Evolutionary conservation across 2,888 invertebrate genomes (phyloP).

Genomic region (Drosophila paranaensis): DNA sequence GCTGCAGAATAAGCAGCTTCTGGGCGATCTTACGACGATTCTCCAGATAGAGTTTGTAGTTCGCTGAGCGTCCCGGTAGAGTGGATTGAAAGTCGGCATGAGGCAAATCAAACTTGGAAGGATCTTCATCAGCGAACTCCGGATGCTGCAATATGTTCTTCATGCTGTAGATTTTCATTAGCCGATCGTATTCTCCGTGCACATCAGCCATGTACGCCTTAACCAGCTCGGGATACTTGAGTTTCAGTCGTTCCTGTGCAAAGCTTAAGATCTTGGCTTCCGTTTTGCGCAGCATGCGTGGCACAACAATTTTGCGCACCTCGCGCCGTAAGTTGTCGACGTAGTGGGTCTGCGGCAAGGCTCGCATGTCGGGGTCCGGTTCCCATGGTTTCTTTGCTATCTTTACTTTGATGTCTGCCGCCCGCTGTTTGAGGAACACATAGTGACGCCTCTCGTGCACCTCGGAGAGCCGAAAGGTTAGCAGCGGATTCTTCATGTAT

Average conservation of each 20-base stretch:
- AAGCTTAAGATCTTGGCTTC: constrained; percentile 87
- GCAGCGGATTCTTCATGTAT: constrained; percentile 83
- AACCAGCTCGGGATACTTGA: constrained; percentile 86
- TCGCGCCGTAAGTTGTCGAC: constrained; percentile 86
- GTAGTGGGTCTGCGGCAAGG: constrained; percentile 86
- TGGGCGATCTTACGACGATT: constrained; percentile 86
- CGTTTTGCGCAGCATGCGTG: constrained; percentile 87
- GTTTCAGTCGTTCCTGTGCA: constrained; percentile 86
- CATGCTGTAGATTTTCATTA: constrained; percentile 88
- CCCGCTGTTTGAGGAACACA: constrained; percentile 80
- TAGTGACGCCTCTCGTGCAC: constrained; percentile 83
- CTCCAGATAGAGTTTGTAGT: constrained; percentile 87
- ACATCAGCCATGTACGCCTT: constrained; percentile 86
- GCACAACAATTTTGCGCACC: constrained; percentile 87
- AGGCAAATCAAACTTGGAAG: constrained; percentile 83
- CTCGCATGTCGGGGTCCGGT: constrained; percentile 85
- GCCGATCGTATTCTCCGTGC: constrained; percentile 86
- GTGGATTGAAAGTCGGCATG: constrained; percentile 85
- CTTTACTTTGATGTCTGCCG: constrained; percentile 82
- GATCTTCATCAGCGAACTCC: constrained; percentile 85
- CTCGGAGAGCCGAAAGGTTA: constrained; percentile 82
- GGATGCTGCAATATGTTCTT: constrained; percentile 88
- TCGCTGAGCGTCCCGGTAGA: constrained; percentile 87
- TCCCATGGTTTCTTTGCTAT: constrained; percentile 62
- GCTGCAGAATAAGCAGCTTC: constrained; percentile 87